Evolutionary conservation across 2,113 vertebrate genomes (phyloP).

Genomic region (Channa maculata): DNA sequence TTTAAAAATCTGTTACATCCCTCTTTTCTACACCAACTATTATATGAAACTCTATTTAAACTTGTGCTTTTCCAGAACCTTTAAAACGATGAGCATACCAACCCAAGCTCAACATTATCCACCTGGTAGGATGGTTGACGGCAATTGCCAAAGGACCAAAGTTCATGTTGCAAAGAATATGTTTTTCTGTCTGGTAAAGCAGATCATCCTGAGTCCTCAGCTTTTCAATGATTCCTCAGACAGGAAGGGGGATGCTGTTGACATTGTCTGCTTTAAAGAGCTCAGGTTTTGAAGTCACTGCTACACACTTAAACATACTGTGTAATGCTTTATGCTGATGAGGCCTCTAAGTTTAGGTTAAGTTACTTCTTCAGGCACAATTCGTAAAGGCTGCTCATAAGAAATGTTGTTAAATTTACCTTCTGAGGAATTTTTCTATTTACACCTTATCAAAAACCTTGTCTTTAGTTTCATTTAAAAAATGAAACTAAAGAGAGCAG

Average conservation of each 20-base stretch:
- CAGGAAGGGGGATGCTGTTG: constrained; percentile 32
- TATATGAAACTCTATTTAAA: not conserved
- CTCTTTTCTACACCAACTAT: not conserved
- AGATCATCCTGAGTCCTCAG: constrained; percentile 3
- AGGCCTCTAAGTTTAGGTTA: not conserved
- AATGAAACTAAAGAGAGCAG: too few relatives aligned
- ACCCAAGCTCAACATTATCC: not conserved
- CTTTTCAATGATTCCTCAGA: constrained; percentile 49
- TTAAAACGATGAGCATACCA: constrained; percentile 14
- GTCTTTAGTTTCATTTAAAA: too few relatives aligned
- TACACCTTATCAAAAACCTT: too few relatives aligned
- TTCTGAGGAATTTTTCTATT: too few relatives aligned
- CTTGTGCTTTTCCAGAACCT: not conserved
- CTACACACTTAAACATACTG: not conserved
- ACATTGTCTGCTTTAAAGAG: not conserved
- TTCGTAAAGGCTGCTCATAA: not conserved
- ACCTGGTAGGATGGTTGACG: not conserved
- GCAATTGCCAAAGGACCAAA: not conserved
- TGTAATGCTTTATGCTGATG: not conserved
- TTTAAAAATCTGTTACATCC: constrained; percentile 2
- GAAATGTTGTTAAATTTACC: too few relatives aligned
- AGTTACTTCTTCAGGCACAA: not conserved
- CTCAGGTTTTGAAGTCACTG: not conserved
- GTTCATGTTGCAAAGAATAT: not conserved
- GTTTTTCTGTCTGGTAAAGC: not conserved